Conservation (phyloP, 1,140 invertebrate species). For the Conus ventricosus region DNA sequence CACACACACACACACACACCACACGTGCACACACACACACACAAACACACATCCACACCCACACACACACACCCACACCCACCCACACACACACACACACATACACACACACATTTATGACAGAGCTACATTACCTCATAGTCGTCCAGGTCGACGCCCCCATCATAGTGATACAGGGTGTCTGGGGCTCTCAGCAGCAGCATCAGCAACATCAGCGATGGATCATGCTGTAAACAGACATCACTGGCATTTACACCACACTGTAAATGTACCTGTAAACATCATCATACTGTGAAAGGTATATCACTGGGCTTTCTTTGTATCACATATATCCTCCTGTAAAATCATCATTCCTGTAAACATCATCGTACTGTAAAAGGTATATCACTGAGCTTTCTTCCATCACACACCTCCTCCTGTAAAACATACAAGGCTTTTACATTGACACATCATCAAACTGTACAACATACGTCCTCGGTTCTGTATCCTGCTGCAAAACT, state of each 20-base stretch:
- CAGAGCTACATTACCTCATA: not conserved
- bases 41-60: too few relatives aligned
- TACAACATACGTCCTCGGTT: too few relatives aligned
- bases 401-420: too few relatives aligned
- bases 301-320: not conserved
- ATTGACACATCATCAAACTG: too few relatives aligned
- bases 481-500: too few relatives aligned
- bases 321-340: not conserved
- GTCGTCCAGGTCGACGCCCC: not conserved
- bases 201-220: not conserved
- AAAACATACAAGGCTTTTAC: too few relatives aligned
- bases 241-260: not conserved
- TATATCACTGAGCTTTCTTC: too few relatives aligned
- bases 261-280: not conserved
- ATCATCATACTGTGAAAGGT: not conserved
- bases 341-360: not conserved
- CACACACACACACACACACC: too few relatives aligned
- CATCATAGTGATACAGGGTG: not conserved
- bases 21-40: too few relatives aligned
- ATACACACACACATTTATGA: too few relatives aligned
- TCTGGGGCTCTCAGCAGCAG: not conserved
- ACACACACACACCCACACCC: too few relatives aligned
- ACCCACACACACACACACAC: too few relatives aligned
- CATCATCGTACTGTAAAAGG: not conserved
- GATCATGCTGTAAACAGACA: not conserved